Evolutionary conservation across 2,797 vertebrate species (phyloP), one percentile per base, ranked within the genome.

Genomic region (Eremophila alpestris): DNA sequence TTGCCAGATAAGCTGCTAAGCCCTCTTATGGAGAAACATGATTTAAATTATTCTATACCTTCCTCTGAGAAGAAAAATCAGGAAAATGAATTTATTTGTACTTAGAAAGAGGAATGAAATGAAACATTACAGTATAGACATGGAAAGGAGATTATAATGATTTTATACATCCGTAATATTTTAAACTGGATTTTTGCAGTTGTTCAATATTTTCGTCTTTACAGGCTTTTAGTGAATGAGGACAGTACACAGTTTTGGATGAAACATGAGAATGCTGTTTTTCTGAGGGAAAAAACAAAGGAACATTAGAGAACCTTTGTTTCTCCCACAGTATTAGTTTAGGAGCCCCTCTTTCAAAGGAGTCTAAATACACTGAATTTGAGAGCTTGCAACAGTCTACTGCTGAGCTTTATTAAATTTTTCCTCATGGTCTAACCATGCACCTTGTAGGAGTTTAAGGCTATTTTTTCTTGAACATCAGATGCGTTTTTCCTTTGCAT

Each of bases 1-100:
- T 87, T 94, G 74, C 27, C 59, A 80, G 84, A 94, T 78, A 79
- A 56, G 36, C 26, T 81, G 21, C 21, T 93, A 87, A 97, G 82
- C 79, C 30, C 27, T 81, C 6, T 60, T 82, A 46, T 10, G 41
- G 34, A 40, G 74, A 70, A 89, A 64, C 19, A 16, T 54, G 6
- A 48, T 87, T 70, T 83, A 40, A 76, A 77, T 76, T 65, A 60
- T 75, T 46, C 13, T 34, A 13, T 91, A 75, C 32, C 22, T 85
- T 89, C 30, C 22, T 71, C 17, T 49, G 27, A 82, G 68, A 40
- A 67, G 65, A 46, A 64, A 83, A 87, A 54, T 52, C 12, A 46
- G 15, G 6, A 77, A 83, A 46, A 49, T 22, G 78, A 36, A 62
- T 80, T 76, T 78, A 69, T 58, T 89, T 84, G 13, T 68, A 49